Evolutionary conservation across 2,113 vertebrate species (phyloP).

Genomic region (Bubo blakistoni): DNA sequence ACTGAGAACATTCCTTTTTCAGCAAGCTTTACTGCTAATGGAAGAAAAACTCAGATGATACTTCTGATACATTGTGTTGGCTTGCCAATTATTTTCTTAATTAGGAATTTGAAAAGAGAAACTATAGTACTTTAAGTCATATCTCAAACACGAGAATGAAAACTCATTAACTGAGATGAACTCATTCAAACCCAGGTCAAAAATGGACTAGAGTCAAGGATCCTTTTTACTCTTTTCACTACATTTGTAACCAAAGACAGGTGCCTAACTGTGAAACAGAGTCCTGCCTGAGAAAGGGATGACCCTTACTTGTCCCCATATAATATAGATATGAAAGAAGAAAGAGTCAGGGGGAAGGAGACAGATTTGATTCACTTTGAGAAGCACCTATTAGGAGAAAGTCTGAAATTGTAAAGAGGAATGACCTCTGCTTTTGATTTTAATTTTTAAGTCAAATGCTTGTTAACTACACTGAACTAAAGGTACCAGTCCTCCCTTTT

Average conservation of each 20-base stretch:
- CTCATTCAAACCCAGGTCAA: not conserved
- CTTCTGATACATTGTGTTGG: not conserved
- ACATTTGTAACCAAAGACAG: not conserved
- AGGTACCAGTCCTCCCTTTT: not conserved
- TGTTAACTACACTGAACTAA: not conserved
- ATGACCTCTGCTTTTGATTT: not conserved
- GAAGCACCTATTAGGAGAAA: not conserved
- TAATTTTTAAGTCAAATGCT: not conserved
- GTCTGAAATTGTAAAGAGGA: not conserved
- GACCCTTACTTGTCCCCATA: not conserved
- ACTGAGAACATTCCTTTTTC: not conserved
- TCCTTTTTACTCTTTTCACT: not conserved
- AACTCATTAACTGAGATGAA: not conserved
- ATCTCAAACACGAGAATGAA: not conserved
- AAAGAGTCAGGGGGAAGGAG: not conserved
- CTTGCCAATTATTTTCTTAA: constrained; percentile 5
- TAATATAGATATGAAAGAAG: accelerated
- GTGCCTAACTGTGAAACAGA: not conserved
- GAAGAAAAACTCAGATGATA: constrained; percentile 21
- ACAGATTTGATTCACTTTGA: not conserved
- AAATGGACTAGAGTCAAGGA: not conserved
- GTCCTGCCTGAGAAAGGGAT: not conserved
- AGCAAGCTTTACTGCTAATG: not conserved
- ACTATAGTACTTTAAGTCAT: not conserved
- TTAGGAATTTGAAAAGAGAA: not conserved